Conservation (phyloP, 64 coral and sea anemone genomes). For the Porites australiensis region DNA sequence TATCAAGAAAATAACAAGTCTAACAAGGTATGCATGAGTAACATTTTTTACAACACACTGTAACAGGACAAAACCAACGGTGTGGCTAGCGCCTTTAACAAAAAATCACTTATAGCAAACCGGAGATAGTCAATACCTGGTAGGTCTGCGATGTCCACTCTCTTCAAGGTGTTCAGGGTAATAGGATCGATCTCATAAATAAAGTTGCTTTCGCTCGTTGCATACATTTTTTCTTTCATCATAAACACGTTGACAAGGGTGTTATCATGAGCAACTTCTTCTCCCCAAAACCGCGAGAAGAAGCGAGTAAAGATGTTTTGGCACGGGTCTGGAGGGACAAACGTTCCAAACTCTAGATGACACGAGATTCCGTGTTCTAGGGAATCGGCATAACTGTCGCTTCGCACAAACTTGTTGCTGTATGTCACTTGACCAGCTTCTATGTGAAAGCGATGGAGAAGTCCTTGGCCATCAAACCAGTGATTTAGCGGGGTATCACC, state of each 20-base stretch:
- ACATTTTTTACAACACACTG: no score
- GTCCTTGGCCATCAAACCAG: conserved; percentile 85
- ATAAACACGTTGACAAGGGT: conserved; percentile 59
- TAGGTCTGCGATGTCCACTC: conserved; percentile 54
- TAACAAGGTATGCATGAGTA: no score
- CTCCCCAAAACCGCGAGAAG: conserved; percentile 71
- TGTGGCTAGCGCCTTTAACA: no score
- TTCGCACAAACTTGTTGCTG: conserved; percentile 83
- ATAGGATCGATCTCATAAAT: conserved; percentile 83
- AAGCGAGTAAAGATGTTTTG: conserved; percentile 89
- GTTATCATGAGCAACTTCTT: conserved; percentile 59
- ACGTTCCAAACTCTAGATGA: conserved; percentile 73
- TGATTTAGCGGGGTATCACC: conserved; percentile 75
- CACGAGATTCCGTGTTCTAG: conserved; percentile 17
- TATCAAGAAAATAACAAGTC: no score
- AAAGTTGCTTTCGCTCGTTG: conserved; percentile 67
- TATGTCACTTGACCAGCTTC: conserved; percentile 72
- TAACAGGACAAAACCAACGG: no score
- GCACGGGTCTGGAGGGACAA: conserved; percentile 81
- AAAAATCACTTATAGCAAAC: no score
- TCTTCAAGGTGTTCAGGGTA: conserved; percentile 77
- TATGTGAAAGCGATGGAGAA: conserved; percentile 88
- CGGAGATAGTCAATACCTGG: conserved; percentile 43
- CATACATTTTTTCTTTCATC: conserved; percentile 82
- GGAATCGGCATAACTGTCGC: conserved; percentile 64